Percentiles rank a stretch among this genome's conserved stretches.
phyloP scores from a whole-genome alignment of 2,113 vertebrate species.

The Anas platyrhynchos region DNA sequence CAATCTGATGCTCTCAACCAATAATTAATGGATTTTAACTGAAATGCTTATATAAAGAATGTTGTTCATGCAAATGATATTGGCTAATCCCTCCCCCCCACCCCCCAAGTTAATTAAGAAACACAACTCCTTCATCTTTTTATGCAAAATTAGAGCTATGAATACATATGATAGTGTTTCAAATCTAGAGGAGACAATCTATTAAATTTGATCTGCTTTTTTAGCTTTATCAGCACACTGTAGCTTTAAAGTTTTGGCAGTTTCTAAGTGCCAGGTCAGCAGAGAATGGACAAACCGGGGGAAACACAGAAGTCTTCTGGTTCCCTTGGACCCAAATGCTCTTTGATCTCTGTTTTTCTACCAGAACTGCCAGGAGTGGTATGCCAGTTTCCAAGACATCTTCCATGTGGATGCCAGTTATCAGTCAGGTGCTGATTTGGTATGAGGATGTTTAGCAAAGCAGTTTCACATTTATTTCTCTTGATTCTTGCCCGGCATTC shows the following conservation, averaged over 20 bases:
- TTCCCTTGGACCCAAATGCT: background rate
- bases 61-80: conserved; percentile 27
- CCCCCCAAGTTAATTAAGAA: conserved; percentile 26
- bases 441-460: background rate
- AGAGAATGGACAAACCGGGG: background rate
- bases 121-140: conserved; percentile 1
- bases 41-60: background rate
- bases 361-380: background rate
- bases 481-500: background rate
- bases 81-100: background rate
- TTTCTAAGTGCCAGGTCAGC: background rate
- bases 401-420: background rate
- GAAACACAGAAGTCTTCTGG: background rate
- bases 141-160: conserved; percentile 8
- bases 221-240: background rate
- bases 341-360: background rate
- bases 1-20: conserved; percentile 7
- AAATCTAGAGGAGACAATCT: background rate
- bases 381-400: background rate
- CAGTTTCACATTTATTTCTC: background rate
- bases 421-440: background rate
- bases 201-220: background rate
- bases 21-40: conserved; percentile 29
- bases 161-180: background rate
- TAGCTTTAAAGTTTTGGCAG: background rate